Percentiles rank a stretch among this genome's conserved stretches.
Evolutionary conservation across 2,888 invertebrate genomes (phyloP).

Genomic region (Meteorus cinctellus): DNA sequence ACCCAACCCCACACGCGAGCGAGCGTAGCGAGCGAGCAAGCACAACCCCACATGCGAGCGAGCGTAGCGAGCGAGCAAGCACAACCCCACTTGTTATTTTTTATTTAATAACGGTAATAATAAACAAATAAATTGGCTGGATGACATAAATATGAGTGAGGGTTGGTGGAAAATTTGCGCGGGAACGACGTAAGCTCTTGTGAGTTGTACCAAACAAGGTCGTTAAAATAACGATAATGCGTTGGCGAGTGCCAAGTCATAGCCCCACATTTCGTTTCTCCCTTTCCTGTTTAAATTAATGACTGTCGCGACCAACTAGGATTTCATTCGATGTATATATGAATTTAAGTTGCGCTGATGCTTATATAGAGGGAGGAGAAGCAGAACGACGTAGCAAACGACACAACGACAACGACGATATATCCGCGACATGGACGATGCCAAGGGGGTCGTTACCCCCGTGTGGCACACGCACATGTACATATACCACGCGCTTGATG

Average conservation of each 20-base stretch:
- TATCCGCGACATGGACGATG: constrained; percentile 34
- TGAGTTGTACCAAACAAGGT: constrained; percentile 54
- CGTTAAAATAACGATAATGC: constrained; percentile 63
- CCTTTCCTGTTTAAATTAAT: constrained; percentile 56
- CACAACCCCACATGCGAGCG: no score
- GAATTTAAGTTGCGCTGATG: constrained; percentile 37
- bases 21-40: no score
- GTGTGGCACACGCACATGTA: constrained; percentile 17
- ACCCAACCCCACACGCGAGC: no score
- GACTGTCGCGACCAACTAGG: constrained; percentile 54
- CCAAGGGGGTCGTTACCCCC: constrained; percentile 45
- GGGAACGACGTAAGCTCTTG: constrained; percentile 37
- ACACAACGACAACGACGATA: constrained; percentile 30
- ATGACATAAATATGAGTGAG: constrained; percentile 2
- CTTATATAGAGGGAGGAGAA: constrained; percentile 27
- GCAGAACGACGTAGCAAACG: background rate
- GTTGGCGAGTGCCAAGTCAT: constrained; percentile 57
- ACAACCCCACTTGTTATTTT: no score
- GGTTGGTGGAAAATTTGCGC: constrained; percentile 19
- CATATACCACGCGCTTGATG: constrained; percentile 5
- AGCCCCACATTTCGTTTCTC: constrained; percentile 37
- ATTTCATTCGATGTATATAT: constrained; percentile 46
- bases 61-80: no score
- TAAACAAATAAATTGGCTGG: constrained; percentile 4
- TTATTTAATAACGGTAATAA: background rate